Percentiles rank a stretch among this genome's conserved stretches.
Evolutionary conservation across 1,140 invertebrate genomes (phyloP).

Genomic region (Sesamia nonagrioides): DNA sequence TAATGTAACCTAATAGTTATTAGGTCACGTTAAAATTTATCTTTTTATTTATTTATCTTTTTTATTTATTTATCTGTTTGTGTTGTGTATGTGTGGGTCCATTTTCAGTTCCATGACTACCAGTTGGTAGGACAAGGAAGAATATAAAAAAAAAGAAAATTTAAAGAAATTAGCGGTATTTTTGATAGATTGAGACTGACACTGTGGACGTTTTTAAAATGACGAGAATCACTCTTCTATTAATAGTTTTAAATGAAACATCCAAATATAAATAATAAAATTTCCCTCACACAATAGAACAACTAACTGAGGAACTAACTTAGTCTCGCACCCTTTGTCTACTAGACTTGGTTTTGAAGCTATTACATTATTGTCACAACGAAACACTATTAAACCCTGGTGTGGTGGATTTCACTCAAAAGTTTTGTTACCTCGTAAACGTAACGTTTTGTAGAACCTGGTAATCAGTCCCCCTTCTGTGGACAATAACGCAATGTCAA

Average conservation of each 20-base stretch:
- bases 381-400: constrained; percentile 21
- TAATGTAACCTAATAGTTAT: too few relatives aligned
- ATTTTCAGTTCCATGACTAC: too few relatives aligned
- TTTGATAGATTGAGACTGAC: too few relatives aligned
- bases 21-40: too few relatives aligned
- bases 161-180: too few relatives aligned
- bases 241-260: constrained; percentile 10
- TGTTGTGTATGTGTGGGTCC: too few relatives aligned
- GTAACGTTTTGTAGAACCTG: background rate
- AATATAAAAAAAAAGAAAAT: background rate
- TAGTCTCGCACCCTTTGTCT: background rate
- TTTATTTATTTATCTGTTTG: too few relatives aligned
- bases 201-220: too few relatives aligned
- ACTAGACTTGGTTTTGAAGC: background rate
- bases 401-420: constrained; percentile 11
- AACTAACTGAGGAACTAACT: constrained; percentile 9
- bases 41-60: too few relatives aligned
- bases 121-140: too few relatives aligned
- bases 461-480: constrained; percentile 13
- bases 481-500: background rate
- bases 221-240: too few relatives aligned
- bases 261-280: constrained; percentile 15
- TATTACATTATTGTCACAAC: constrained; percentile 3
- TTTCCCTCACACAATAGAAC: constrained; percentile 19
- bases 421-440: constrained; percentile 15